phyloP scores from a whole-genome alignment of 1,140 invertebrate genomes.

The Atopsyche davidsoni region DNA sequence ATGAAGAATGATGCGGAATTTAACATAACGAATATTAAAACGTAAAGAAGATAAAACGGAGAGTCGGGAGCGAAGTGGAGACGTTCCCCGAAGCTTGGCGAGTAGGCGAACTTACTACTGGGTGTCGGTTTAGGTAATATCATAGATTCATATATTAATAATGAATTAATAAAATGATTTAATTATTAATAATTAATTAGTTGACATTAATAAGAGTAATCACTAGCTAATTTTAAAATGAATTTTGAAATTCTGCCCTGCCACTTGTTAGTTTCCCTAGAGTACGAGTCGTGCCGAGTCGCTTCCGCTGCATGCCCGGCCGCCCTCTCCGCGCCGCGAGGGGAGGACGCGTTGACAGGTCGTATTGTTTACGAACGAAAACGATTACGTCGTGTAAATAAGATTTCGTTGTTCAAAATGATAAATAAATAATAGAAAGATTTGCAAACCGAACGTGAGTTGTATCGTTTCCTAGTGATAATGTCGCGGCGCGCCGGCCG shows the following conservation, averaged over 20 bases:
- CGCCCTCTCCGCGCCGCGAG: conserved; percentile 16
- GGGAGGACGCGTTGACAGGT: conserved; percentile 21
- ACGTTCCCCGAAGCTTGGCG: conserved; percentile 23
- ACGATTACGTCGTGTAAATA: conserved; percentile 32
- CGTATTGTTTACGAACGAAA: conserved; percentile 20
- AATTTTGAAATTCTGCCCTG: conserved; percentile 31
- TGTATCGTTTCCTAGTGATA: conserved; percentile 31
- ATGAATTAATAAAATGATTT: conserved; percentile 28
- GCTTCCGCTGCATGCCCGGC: conserved; percentile 2
- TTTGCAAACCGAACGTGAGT: conserved; percentile 31
- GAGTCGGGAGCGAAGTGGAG: conserved; percentile 15
- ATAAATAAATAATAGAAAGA: conserved; percentile 23
- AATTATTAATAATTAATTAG: conserved; percentile 30
- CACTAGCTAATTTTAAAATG: conserved; percentile 31
- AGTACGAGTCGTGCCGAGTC: conserved; percentile 16
- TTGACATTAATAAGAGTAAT: conserved; percentile 32
- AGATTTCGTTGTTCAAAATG: conserved; percentile 30
- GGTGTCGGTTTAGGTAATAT: conserved; percentile 31
- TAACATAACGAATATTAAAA: conserved; percentile 24
- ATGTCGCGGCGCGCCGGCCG: conserved; percentile 22
- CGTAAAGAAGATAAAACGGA: conserved; percentile 12
- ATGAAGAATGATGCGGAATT: conserved; percentile 25
- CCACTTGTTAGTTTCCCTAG: conserved; percentile 30
- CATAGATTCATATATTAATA: conserved; percentile 31
- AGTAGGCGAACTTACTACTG: conserved; percentile 27